phyloP scores from a whole-genome alignment of 2,113 vertebrate genomes.

The Marmota flaviventris region DNA sequence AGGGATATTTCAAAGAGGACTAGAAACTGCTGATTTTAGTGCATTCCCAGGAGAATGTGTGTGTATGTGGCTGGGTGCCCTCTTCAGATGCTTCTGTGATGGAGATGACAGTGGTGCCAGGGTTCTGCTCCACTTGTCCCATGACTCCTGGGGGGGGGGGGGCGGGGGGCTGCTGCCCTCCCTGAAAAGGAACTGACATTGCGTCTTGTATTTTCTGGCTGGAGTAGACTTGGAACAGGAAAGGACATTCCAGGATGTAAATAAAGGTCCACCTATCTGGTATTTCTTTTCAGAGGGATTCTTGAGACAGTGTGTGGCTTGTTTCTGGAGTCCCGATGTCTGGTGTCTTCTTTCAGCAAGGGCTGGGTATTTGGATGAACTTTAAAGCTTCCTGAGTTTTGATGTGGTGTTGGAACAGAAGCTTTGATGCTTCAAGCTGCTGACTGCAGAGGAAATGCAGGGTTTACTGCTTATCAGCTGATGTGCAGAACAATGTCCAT shows the following conservation, averaged over 20 bases:
- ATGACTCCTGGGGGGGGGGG: neutral
- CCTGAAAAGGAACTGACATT: neutral
- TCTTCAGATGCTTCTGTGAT: neutral
- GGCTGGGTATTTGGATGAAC: constrained; percentile 73
- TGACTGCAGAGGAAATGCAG: constrained; percentile 81
- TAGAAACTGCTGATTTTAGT: constrained; percentile 43
- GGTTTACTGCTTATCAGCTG: constrained; percentile 72
- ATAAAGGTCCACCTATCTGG: constrained; percentile 41
- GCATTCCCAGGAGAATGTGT: neutral
- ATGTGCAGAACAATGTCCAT: constrained; percentile 35
- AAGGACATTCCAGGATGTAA: constrained; percentile 58
- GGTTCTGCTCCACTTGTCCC: neutral
- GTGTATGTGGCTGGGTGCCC: neutral
- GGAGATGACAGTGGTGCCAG: neutral
- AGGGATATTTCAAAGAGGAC: constrained; percentile 56
- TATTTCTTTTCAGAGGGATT: constrained; percentile 70
- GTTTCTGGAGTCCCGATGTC: constrained; percentile 68
- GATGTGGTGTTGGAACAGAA: constrained; percentile 79
- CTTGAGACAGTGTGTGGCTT: constrained; percentile 65
- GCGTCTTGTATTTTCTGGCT: constrained; percentile 38
- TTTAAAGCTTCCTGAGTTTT: constrained; percentile 78
- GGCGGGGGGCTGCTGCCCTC: neutral
- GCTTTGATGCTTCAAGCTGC: constrained; percentile 80
- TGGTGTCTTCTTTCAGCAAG: constrained; percentile 75
- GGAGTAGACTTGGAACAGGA: constrained; percentile 17